Base-by-base conservation (phyloP, 2,888 invertebrate species). In the Mimas tiliae region DNA sequence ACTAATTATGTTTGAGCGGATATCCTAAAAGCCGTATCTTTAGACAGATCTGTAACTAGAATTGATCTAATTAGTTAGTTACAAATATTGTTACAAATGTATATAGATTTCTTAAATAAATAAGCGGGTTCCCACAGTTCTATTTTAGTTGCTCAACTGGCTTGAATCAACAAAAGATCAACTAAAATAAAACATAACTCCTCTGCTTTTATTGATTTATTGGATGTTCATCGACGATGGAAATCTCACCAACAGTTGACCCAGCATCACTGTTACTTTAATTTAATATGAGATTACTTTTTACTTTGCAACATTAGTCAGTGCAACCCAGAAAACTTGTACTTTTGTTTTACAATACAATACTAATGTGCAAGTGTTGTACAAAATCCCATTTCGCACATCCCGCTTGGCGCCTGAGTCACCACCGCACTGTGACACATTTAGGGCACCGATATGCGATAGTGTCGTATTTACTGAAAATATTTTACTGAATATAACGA, bases 391-490 rank as follows among this genome's bases (percentile, higher is more conserved):
- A 70, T 74, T 76, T 67, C 67, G 76, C 71, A 80, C 82, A 81
- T 82, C 76, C 83, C 80, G 75, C 73, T 76, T 68, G 70, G 71
- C 66, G 68, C 67, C 72, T 89, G 87, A 89, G 69, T 88, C 89
- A 89, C 73, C 70, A 69, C 73, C 66, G 72, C 70, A 69, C 73
- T 66, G 72, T 89, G 89, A 89, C 90, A 89, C 89, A 90, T 90
- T 89, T 86, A 81, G 90, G 86, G 65, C 88, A 85, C 74, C 75
- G 85, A 85, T n/a, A n/a, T n/a, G n/a, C n/a, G n/a, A n/a, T 87
- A 84, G 66, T 71, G 72, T 16, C 42, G 58, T 42, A 38, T 58
- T 52, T 53, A 65, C 45, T 55, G 48, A 48, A 48, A 58, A 55
- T 19, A 11, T n/a, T 27, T 65, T 58, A 66, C 42, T 27, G 16